Evolutionary conservation across 2,113 vertebrate species (phyloP).

Genomic region (Eidolon helvum): DNA sequence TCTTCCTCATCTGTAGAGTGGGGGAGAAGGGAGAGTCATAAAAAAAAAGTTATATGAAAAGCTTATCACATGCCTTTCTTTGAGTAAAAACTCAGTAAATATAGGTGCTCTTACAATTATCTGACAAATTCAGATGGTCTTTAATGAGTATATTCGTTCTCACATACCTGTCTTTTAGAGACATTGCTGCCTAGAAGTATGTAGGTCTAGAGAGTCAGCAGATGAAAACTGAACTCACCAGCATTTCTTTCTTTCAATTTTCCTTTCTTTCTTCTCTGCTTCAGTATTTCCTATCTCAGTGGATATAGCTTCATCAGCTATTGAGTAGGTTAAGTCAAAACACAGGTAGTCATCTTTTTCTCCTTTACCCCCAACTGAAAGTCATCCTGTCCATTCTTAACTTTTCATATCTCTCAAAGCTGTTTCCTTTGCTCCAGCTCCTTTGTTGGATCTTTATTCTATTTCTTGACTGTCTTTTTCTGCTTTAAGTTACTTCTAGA

Average conservation of each 20-base stretch:
- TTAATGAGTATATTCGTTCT: background rate
- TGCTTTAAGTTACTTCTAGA: background rate
- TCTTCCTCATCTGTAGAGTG: background rate
- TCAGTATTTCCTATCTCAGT: background rate
- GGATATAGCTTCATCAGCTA: background rate
- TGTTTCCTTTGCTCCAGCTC: background rate
- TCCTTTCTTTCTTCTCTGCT: background rate
- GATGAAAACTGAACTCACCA: background rate
- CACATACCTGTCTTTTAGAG: background rate
- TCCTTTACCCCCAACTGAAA: background rate
- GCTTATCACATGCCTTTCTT: background rate
- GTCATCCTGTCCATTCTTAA: background rate
- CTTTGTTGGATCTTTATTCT: background rate
- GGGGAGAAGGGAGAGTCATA: background rate
- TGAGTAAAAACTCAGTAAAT: background rate
- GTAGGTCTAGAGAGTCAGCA: background rate
- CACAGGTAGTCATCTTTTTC: background rate
- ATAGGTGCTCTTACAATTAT: background rate
- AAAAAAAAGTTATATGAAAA: background rate
- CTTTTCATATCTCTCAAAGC: background rate
- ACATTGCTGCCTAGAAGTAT: background rate
- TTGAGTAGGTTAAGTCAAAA: background rate
- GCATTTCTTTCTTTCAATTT: background rate
- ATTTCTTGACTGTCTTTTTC: background rate
- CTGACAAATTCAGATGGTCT: background rate